Evolutionary conservation across 2,797 vertebrate genomes (phyloP).

Genomic region (Urophycis tenuis): DNA sequence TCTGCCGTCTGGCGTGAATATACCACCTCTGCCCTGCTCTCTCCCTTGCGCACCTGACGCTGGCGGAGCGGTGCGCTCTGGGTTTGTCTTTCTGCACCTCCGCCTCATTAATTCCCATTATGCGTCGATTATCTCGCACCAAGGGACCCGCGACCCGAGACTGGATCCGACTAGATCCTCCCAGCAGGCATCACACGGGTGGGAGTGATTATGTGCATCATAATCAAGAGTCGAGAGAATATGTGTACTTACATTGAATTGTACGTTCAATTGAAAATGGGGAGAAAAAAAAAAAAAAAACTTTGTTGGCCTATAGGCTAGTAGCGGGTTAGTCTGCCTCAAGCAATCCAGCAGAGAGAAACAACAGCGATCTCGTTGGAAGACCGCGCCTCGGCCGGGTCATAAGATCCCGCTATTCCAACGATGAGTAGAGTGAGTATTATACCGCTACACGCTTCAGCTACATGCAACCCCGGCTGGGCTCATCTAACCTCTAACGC

Average conservation of each 20-base stretch:
- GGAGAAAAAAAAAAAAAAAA: too few relatives aligned
- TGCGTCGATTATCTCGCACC: slow-evolving; percentile 65
- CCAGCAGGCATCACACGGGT: background rate
- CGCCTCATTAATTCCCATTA: slow-evolving; percentile 67
- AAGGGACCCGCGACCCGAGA: slow-evolving; percentile 40
- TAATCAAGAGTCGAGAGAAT: background rate
- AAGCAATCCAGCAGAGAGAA: too few relatives aligned
- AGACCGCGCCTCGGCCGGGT: too few relatives aligned
- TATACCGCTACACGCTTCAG: too few relatives aligned
- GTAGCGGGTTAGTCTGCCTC: too few relatives aligned
- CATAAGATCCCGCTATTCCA: too few relatives aligned
- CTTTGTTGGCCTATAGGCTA: too few relatives aligned
- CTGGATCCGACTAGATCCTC: slow-evolving; percentile 64
- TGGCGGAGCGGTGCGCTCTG: slow-evolving; percentile 44
- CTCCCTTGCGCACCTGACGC: slow-evolving; percentile 51
- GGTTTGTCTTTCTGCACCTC: slow-evolving; percentile 56
- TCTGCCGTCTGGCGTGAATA: slow-evolving; percentile 17
- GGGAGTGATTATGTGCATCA: background rate
- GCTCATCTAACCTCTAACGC: background rate
- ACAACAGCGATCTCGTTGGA: too few relatives aligned
- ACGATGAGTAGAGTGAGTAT: too few relatives aligned
- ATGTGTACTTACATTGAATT: background rate
- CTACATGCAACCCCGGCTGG: too few relatives aligned
- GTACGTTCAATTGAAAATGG: too few relatives aligned
- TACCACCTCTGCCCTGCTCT: slow-evolving; percentile 20